These are phyloP conservation scores for Sabellastarte sp. DNA, from an alignment of 2,888 invertebrate genomes.

Conservation along the genomic window DNA sequence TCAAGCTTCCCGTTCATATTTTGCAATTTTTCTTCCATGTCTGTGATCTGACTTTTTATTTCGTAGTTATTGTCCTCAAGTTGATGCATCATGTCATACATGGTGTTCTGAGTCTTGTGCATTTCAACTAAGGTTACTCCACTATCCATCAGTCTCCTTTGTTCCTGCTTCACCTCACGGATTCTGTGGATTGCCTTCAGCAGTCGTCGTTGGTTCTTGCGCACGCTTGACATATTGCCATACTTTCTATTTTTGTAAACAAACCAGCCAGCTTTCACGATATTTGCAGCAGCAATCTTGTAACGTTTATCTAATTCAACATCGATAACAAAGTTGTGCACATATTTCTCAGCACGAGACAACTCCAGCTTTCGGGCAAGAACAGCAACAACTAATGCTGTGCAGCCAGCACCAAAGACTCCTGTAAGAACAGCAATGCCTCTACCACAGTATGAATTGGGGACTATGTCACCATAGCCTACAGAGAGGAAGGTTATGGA, in stretches of 20 bases:
- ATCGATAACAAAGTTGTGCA: constrained; percentile 58
- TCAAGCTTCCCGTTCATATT: constrained; percentile 16
- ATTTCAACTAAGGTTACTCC: constrained; percentile 32
- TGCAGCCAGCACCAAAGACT: constrained; percentile 56
- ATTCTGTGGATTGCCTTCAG: constrained; percentile 53
- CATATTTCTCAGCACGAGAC: constrained; percentile 56
- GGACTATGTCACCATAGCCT: constrained; percentile 53
- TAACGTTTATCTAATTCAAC: constrained; percentile 51
- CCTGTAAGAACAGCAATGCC: constrained; percentile 55
- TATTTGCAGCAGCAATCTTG: constrained; percentile 51
- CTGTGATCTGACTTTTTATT: constrained; percentile 3
- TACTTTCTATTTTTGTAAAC: constrained; percentile 41
- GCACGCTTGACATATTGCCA: constrained; percentile 15
- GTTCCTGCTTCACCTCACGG: constrained; percentile 54
- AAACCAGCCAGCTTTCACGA: constrained; percentile 53
- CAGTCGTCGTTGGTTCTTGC: constrained; percentile 46
- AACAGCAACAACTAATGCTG: constrained; percentile 56
- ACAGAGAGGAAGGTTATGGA: constrained; percentile 56
- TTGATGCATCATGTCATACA: constrained; percentile 8
- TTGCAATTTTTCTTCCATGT: constrained; percentile 12
- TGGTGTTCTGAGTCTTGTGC: constrained; percentile 23
- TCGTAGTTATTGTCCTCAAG: constrained; percentile 14
- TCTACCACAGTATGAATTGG: constrained; percentile 56
- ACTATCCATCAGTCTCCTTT: constrained; percentile 32
- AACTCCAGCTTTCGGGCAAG: constrained; percentile 54